These are phyloP conservation scores for Microctenopoma lineatum DNA, from an alignment of 2,797 vertebrate species.

Conservation along the genomic window DNA sequence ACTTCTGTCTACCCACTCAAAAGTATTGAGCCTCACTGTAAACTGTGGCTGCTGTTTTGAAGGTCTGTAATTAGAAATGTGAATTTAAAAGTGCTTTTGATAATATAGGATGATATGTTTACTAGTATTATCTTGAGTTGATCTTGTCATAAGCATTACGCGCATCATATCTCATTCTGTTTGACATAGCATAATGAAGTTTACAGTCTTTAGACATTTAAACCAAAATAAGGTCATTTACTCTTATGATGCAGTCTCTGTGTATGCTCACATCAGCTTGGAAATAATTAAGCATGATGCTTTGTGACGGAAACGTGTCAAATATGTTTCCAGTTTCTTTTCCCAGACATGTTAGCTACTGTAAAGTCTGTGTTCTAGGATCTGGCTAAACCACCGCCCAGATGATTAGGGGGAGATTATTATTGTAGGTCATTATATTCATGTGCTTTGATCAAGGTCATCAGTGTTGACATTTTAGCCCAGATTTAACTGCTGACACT, in stretches of 20 bases:
- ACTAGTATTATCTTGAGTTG: constrained; percentile 43
- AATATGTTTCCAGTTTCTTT: not conserved
- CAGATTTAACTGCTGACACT: constrained; percentile 11
- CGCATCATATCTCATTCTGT: not conserved
- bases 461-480: constrained; percentile 63
- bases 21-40: constrained; percentile 1
- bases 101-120: constrained; percentile 30
- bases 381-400: not conserved
- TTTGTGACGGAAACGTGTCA: constrained; percentile 14
- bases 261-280: not conserved
- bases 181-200: constrained; percentile 19
- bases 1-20: constrained; percentile 28
- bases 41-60: constrained; percentile 4
- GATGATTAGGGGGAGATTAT: constrained; percentile 14
- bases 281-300: not conserved
- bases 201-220: constrained; percentile 9
- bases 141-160: constrained; percentile 56
- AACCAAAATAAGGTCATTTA: no score
- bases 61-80: constrained; percentile 18
- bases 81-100: constrained; percentile 24
- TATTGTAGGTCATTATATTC: constrained; percentile 33
- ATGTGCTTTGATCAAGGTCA: constrained; percentile 32
- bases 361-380: not conserved
- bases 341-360: constrained; percentile 5
- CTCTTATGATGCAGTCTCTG: not conserved